Conservation (phyloP, 1,140 invertebrate species). For the Tetramorium alpestre region DNA sequence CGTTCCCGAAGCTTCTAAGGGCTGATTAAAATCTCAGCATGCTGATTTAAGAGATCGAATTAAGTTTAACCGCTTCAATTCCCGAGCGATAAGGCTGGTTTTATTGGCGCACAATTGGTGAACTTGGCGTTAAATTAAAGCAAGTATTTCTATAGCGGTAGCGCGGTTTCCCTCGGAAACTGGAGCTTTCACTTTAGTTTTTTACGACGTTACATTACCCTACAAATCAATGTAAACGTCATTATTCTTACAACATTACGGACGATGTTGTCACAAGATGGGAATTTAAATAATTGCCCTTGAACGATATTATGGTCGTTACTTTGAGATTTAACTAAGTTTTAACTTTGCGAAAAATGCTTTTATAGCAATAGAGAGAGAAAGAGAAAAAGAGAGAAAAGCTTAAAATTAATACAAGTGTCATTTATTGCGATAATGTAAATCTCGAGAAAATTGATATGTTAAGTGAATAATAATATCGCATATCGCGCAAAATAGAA, state of each 20-base stretch:
- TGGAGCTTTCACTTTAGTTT: slow-evolving; percentile 41
- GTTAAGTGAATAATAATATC: background rate
- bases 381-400: background rate
- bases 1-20: slow-evolving; percentile 27
- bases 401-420: background rate
- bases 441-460: background rate
- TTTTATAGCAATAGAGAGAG: background rate
- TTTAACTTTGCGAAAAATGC: slow-evolving; percentile 23
- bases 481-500: background rate
- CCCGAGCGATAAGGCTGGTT: slow-evolving; percentile 25
- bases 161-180: background rate
- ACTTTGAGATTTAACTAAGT: slow-evolving; percentile 31
- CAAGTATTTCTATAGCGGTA: slow-evolving; percentile 18
- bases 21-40: slow-evolving; percentile 61
- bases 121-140: slow-evolving; percentile 25
- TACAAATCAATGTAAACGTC: slow-evolving; percentile 43
- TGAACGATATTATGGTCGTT: slow-evolving; percentile 18
- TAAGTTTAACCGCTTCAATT: slow-evolving; percentile 52
- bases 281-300: slow-evolving; percentile 35
- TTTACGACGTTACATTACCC: slow-evolving; percentile 35
- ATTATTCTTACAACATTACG: slow-evolving; percentile 29
- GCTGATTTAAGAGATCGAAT: slow-evolving; percentile 55
- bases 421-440: background rate
- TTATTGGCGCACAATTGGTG: slow-evolving; percentile 35
- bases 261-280: slow-evolving; percentile 25